These are phyloP conservation scores for Arge pagana DNA, from an alignment of 2,888 invertebrate species.

Conservation along the genomic window DNA sequence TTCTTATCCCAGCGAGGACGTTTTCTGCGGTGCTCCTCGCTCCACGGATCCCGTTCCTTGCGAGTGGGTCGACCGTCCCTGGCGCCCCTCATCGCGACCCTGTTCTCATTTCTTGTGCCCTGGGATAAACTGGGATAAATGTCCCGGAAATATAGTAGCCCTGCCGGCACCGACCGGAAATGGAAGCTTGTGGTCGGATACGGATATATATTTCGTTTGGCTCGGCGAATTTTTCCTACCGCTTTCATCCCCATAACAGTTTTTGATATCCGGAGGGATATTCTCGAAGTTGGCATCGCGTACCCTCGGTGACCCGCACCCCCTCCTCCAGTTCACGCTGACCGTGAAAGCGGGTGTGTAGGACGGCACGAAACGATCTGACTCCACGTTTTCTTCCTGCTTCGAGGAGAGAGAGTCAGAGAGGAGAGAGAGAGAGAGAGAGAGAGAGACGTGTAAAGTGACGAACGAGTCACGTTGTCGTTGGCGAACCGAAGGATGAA, in stretches of 20 bases:
- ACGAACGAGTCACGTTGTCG: too few relatives aligned
- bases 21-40: conserved; percentile 3
- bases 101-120: conserved; percentile 30
- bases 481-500: too few relatives aligned
- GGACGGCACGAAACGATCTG: too few relatives aligned
- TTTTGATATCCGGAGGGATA: conserved; percentile 54
- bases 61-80: neutral
- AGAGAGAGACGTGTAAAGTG: conserved; percentile 22
- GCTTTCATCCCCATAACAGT: conserved; percentile 39
- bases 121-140: conserved; percentile 64
- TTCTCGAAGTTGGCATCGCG: too few relatives aligned
- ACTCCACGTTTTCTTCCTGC: conserved; percentile 16
- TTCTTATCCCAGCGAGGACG: conserved; percentile 7
- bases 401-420: conserved; percentile 22
- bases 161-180: conserved; percentile 58
- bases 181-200: conserved; percentile 63
- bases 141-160: conserved; percentile 62
- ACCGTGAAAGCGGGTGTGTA: too few relatives aligned
- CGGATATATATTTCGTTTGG: conserved; percentile 61
- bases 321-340: too few relatives aligned
- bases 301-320: too few relatives aligned
- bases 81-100: conserved; percentile 26
- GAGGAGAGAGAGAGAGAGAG: conserved; percentile 24
- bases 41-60: neutral
- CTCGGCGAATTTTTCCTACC: conserved; percentile 46